phyloP scores from a whole-genome alignment of 92 coral and sea anemone genomes.

The Umimayanthus chanpuru region DNA sequence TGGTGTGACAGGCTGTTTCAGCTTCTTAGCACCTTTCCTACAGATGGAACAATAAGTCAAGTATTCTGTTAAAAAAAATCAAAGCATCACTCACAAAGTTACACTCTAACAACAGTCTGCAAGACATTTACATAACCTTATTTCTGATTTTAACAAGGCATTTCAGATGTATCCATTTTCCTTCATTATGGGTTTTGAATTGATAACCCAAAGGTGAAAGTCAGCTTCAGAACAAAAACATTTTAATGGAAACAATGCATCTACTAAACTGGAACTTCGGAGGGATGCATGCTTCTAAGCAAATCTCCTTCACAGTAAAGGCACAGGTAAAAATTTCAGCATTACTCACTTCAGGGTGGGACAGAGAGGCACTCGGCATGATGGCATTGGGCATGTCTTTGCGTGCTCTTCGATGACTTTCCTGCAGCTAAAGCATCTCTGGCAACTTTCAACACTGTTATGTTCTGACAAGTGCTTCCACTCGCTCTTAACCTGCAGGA shows the following conservation, averaged over 20 bases:
- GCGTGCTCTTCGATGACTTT: neutral
- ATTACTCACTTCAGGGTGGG: conserved; percentile 28
- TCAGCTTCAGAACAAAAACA: neutral
- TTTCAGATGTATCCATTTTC: too few relatives aligned
- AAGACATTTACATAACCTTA: neutral
- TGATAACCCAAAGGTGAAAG: neutral
- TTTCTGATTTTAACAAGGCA: neutral
- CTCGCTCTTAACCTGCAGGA: conserved; percentile 4
- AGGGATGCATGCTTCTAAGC: neutral
- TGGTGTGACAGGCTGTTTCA: neutral
- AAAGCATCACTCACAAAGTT: neutral
- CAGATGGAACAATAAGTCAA: neutral
- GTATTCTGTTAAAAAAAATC: neutral
- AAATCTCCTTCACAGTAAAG: neutral
- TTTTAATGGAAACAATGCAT: neutral
- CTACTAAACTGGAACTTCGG: neutral
- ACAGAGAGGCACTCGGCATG: conserved; percentile 34
- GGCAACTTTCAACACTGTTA: neutral
- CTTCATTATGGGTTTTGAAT: too few relatives aligned
- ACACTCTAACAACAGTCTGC: too few relatives aligned
- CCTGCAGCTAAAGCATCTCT: conserved; percentile 3
- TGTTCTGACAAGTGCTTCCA: conserved; percentile 14
- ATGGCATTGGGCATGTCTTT: conserved; percentile 13
- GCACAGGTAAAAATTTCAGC: neutral
- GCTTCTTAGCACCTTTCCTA: neutral